phyloP scores from a whole-genome alignment of 2,113 vertebrate genomes.

The Cisticola juncidis region DNA sequence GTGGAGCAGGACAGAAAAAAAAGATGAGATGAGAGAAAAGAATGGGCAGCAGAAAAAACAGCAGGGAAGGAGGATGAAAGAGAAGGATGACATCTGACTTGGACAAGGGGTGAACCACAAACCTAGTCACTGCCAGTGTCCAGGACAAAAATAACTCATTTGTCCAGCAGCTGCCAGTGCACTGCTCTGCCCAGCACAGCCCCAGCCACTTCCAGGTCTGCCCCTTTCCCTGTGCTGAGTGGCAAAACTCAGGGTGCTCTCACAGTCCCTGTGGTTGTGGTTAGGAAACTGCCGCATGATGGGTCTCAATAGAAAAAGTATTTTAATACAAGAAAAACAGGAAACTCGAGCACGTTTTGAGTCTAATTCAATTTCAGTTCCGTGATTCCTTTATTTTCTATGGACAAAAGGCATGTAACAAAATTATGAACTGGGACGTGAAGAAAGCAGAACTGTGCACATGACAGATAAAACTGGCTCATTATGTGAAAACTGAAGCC shows the following conservation, averaged over 20 bases:
- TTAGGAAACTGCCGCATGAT: conserved; percentile 46
- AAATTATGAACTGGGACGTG: conserved; percentile 55
- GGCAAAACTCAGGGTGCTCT: neutral
- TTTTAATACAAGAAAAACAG: conserved; percentile 69
- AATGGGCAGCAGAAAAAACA: neutral
- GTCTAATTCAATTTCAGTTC: conserved; percentile 66
- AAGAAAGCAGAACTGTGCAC: conserved; percentile 62
- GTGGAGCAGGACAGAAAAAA: neutral
- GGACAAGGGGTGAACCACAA: conserved; percentile 15
- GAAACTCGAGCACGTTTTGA: conserved; percentile 67
- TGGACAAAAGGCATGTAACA: conserved; percentile 60
- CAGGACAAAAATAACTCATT: neutral
- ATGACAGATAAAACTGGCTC: conserved; percentile 55
- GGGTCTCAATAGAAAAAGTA: conserved; percentile 66
- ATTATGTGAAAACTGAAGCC: conserved; percentile 48
- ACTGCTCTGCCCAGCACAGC: neutral
- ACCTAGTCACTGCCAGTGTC: neutral
- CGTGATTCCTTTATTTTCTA: conserved; percentile 65
- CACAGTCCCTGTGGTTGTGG: conserved; percentile 53
- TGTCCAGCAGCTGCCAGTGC: neutral
- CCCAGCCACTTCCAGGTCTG: neutral
- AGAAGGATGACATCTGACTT: conserved; percentile 14
- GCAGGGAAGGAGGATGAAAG: neutral
- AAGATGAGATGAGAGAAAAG: neutral
- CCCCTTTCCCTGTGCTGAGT: neutral